Evolutionary conservation across 2,888 invertebrate genomes (phyloP), one percentile per base, ranked within the genome.

Genomic region (Pyrrhosoma nymphula): DNA sequence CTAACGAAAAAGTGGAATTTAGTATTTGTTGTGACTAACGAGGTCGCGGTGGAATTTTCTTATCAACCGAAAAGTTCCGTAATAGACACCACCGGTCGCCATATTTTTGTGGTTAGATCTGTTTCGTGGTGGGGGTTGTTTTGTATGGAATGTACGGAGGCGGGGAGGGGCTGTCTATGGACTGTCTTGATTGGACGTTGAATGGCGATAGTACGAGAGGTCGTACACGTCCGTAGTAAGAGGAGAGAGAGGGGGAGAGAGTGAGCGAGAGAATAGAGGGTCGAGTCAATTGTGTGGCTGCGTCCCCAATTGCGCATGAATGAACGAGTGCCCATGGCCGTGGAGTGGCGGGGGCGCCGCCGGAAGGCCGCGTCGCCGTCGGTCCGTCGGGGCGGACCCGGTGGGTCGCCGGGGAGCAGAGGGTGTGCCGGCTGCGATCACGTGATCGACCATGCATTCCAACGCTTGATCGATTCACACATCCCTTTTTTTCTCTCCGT

Each of bases 151-250:
- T 69, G 26, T 10, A 20, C 12, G 10, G 69, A 69, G 69, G 69
- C 1, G 69, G 26, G 1, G 8, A 20, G 69, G 26, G 69, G 12
- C 69, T 8, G 8, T 2, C 26, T 0, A 69, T 26, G 69, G n/a
- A n/a, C 26, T 26, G 69, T 23, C 60, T 69, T 26, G 26, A 26
- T 69, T 26, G 26, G 69, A 18, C 26, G 12, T 26, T 69, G 69
- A 69, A 69, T 69, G 69, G 69, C 10, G n/a, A 69, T 23, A 69
- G 69, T 26, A n/a, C 23, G 69, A 26, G 69, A 23, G 69, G 20
- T 26, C 69, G 69, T 60, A 60, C 60, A 60, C 69, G n/a, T 69
- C 69, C 69, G 69, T 69, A 69, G 69, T 69, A 69, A 69, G 69
- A 26, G 69, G 69, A 69, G 69, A 12, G 69, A 20, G 69, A 69